Evolutionary conservation across 1,140 invertebrate genomes (phyloP).

Genomic region (Heliconius hewitsoni): DNA sequence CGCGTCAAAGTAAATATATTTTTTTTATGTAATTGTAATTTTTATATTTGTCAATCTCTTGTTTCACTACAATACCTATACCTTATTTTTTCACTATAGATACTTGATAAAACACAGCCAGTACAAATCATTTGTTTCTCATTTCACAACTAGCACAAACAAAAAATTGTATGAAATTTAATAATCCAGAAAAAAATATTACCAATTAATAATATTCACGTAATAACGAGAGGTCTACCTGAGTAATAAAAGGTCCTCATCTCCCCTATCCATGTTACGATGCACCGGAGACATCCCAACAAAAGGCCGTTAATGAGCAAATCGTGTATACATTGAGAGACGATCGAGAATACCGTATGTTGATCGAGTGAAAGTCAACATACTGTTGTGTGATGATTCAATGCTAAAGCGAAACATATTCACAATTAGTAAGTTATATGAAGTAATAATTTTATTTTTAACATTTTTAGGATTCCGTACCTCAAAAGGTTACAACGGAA

Average conservation of each 20-base stretch:
- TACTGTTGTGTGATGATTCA: slow-evolving; percentile 13
- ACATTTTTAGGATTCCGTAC: too few species aligned
- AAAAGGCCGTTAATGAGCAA: slow-evolving; percentile 72
- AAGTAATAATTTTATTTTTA: too few species aligned
- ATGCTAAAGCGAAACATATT: background rate
- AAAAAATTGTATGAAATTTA: background rate
- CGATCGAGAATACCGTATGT: slow-evolving; percentile 50
- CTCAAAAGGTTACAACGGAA: too few species aligned
- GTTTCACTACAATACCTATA: too few species aligned
- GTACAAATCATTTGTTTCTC: background rate
- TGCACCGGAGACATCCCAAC: slow-evolving; percentile 45
- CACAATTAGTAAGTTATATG: background rate
- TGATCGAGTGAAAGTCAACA: slow-evolving; percentile 69
- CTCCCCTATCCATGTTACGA: slow-evolving; percentile 19
- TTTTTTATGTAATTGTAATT: too few species aligned
- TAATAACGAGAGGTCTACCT: slow-evolving; percentile 7
- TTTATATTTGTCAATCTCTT: too few species aligned
- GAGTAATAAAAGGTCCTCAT: slow-evolving; percentile 12
- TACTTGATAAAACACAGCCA: background rate
- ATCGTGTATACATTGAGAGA: slow-evolving; percentile 57
- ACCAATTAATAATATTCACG: background rate
- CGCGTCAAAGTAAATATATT: too few species aligned
- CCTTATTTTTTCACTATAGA: background rate
- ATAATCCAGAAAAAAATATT: background rate
- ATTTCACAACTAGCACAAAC: background rate